Conservation (phyloP, 2,888 invertebrate genomes). For the Hypsopygia costalis region DNA sequence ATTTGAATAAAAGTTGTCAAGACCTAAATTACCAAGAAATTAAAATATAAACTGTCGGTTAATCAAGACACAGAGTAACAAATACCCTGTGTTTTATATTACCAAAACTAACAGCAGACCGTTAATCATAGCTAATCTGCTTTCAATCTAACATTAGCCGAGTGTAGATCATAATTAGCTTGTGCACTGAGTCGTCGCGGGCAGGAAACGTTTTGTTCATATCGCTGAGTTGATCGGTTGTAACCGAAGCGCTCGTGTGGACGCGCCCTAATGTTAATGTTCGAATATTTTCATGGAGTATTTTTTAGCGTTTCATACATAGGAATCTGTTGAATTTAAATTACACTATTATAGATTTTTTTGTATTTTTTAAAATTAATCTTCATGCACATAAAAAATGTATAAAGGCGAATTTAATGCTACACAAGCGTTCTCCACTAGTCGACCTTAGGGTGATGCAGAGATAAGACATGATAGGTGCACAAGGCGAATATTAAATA, state of each 20-base stretch:
- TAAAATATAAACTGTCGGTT: conserved; percentile 19
- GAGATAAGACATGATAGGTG: too few species aligned
- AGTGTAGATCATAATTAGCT: conserved; percentile 69
- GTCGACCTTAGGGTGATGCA: too few species aligned
- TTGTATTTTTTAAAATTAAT: too few species aligned
- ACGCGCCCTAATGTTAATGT: conserved; percentile 38
- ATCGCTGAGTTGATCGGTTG: conserved; percentile 52
- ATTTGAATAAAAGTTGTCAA: not conserved
- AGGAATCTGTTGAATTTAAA: too few species aligned
- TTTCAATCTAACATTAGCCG: conserved; percentile 53
- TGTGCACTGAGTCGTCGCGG: conserved; percentile 50
- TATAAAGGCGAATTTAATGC: too few species aligned
- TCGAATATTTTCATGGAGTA: conserved; percentile 10
- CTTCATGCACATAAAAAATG: too few species aligned
- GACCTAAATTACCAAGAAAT: not conserved
- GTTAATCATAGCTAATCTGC: conserved; percentile 64
- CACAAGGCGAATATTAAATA: too few species aligned
- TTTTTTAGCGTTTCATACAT: conserved; percentile 4
- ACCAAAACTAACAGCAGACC: conserved; percentile 44
- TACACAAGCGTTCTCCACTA: too few species aligned
- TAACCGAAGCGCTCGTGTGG: conserved; percentile 37
- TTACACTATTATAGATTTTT: too few species aligned
- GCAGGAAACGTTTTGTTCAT: conserved; percentile 70
- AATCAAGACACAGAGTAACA: conserved; percentile 23
- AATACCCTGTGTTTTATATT: conserved; percentile 31